Base-by-base conservation (phyloP, 2,888 invertebrate genomes). In the Onchidella celtica region DNA sequence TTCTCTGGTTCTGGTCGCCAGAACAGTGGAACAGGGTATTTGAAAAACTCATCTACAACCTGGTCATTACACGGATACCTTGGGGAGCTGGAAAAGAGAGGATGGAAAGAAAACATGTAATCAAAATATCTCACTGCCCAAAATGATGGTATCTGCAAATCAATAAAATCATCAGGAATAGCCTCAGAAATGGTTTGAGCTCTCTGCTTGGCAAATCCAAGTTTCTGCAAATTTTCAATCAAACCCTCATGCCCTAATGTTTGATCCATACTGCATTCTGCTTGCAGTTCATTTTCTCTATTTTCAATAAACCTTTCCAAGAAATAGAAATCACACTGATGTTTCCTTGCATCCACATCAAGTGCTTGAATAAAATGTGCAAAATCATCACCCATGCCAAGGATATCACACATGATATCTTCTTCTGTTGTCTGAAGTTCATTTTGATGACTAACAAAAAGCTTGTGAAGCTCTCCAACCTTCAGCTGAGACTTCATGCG, bases 91-190 rank as follows among this genome's bases (percentile, higher is more conserved):
- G 63, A 3, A n/a, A 63, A 27, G 29, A 63, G 63, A 27, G 63
- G 63, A 63, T 63, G 63, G 29, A 27, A 29, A 9, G 14, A 29
- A 63, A n/a, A 63, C 2, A 14, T 14, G 1, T 27, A 27, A 27
- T 63, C 63, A 24, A 63, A 29, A 14, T 63, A 63, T 27, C 63
- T 1, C 0, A 4, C 0, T 14, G 63, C 63, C 63, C 63, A 68
- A 36, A 1, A 68, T 2, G 38, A 27, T 29, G 68, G 68, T 68
- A 2, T 34, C 68, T 68, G 68, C 24, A 68, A 68, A 21, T 68
- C 68, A 68, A 68, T 36, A 21, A 68, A n/a, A 4, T 68, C 38
- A 68, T 68, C 38, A 21, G 68, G 68, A 38, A 68, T 68, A 38
- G 11, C 21, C 36, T 6, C 2, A 38, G 24, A 6, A 38, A 68